phyloP scores from a whole-genome alignment of 2,888 invertebrate genomes.

The Steromphala cineraria region DNA sequence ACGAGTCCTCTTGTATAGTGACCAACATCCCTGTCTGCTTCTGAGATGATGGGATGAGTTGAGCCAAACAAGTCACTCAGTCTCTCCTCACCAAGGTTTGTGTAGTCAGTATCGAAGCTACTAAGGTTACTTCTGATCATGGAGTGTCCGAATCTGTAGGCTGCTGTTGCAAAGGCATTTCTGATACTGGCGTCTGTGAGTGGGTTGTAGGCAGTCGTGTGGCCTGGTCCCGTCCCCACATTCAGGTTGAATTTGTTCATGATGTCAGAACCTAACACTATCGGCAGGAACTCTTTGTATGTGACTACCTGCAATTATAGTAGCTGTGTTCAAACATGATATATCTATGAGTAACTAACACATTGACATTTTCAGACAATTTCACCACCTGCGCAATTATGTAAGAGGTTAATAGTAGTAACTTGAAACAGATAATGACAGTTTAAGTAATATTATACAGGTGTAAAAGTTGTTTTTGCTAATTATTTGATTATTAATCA shows the following conservation, averaged over 20 bases:
- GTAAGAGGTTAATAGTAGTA: too few relatives aligned
- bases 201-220: slow-evolving; percentile 85
- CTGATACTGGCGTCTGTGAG: slow-evolving; percentile 83
- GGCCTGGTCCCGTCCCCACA: slow-evolving; percentile 84
- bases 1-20: neutral
- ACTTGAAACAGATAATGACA: too few relatives aligned
- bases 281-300: slow-evolving; percentile 80
- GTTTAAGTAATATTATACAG: too few relatives aligned
- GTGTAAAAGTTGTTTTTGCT: too few relatives aligned
- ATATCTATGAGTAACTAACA: neutral
- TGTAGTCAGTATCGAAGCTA: neutral
- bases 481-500: too few relatives aligned
- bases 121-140: slow-evolving; percentile 79
- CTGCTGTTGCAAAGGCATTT: slow-evolving; percentile 97
- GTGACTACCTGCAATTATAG: slow-evolving; percentile 78
- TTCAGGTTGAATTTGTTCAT: slow-evolving; percentile 74
- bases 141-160: slow-evolving; percentile 94
- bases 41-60: neutral
- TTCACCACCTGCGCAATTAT: too few relatives aligned
- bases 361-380: too few relatives aligned
- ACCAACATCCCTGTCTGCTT: neutral
- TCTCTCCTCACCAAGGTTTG: neutral
- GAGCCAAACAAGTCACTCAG: neutral
- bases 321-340: neutral
- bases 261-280: slow-evolving; percentile 82